Percentiles rank a stretch among this genome's conserved stretches.
Evolutionary conservation across 1,140 invertebrate genomes (phyloP).

Genomic region (Yoshiicerus persimilis): DNA sequence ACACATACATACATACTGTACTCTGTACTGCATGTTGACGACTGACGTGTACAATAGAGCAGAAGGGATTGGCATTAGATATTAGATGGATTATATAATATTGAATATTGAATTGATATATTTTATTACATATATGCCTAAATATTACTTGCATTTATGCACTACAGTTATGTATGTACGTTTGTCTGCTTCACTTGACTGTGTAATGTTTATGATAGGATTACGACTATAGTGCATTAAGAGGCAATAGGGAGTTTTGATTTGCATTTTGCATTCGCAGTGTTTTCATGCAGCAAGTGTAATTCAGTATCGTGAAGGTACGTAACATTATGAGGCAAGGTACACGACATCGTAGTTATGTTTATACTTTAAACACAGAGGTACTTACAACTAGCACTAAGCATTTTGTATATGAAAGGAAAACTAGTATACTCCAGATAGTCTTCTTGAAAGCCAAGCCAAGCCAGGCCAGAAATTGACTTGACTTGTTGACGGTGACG

Average conservation of each 20-base stretch:
- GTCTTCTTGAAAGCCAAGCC: neutral
- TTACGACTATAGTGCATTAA: neutral
- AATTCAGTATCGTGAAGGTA: neutral
- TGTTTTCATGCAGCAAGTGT: neutral
- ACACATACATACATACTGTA: too few species aligned
- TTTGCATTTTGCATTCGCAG: neutral
- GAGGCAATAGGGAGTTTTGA: neutral
- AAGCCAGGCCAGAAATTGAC: neutral
- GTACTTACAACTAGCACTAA: too few species aligned
- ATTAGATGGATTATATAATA: neutral
- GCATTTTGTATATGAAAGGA: neutral
- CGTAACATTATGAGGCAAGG: neutral
- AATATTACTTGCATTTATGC: too few species aligned
- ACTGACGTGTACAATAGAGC: too few species aligned
- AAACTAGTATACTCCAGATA: neutral
- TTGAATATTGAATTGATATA: neutral
- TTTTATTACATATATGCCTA: neutral
- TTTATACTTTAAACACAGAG: neutral
- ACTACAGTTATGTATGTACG: neutral
- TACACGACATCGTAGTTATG: neutral
- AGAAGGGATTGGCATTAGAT: neutral
- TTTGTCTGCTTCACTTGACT: neutral
- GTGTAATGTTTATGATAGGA: neutral
- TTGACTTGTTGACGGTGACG: neutral
- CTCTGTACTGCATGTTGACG: too few species aligned